These are phyloP conservation scores for Siniperca scherzeri DNA, from an alignment of 2,797 vertebrate species.

Conservation along the genomic window DNA sequence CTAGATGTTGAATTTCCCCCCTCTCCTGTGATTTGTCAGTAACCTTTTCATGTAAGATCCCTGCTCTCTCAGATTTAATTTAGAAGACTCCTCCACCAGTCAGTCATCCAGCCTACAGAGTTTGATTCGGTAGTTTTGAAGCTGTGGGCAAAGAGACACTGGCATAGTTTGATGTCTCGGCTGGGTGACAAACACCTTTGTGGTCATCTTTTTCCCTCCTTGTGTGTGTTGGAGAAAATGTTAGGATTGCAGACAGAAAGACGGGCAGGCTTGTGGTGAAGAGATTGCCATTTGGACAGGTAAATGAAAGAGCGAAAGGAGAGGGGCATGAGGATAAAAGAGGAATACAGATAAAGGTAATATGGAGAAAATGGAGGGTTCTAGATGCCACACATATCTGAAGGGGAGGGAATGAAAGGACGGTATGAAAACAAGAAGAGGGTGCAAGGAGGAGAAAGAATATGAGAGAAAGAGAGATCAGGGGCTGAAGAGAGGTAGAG, in stretches of 20 bases:
- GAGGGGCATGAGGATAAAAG: constrained; percentile 45
- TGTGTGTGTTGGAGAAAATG: constrained; percentile 61
- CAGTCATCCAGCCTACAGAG: constrained; percentile 37
- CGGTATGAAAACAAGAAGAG: constrained; percentile 29
- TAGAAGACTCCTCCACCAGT: constrained; percentile 24
- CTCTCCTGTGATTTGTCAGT: not conserved
- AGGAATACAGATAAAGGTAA: constrained; percentile 62
- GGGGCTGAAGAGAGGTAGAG: constrained; percentile 67
- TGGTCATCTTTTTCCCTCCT: constrained; percentile 40
- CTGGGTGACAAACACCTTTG: constrained; percentile 33
- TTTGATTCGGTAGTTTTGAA: constrained; percentile 33
- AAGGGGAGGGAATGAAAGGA: constrained; percentile 26
- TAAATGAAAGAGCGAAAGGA: constrained; percentile 65
- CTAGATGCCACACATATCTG: constrained; percentile 38
- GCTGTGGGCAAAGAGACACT: constrained; percentile 31
- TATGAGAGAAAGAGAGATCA: constrained; percentile 60
- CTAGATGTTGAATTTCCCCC: not conserved
- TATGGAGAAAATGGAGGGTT: constrained; percentile 61
- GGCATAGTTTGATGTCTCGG: constrained; percentile 34
- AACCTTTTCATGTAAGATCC: constrained; percentile 1
- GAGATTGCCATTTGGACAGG: constrained; percentile 67
- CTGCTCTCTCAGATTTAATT: constrained; percentile 23
- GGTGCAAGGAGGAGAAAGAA: constrained; percentile 42
- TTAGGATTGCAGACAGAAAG: constrained; percentile 55
- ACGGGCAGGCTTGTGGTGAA: constrained; percentile 48